A percentile compares a stretch with the other conserved stretches of the same genome.
Evolutionary conservation across 2,113 vertebrate genomes (phyloP).

Genomic region (Candoia aspera): DNA sequence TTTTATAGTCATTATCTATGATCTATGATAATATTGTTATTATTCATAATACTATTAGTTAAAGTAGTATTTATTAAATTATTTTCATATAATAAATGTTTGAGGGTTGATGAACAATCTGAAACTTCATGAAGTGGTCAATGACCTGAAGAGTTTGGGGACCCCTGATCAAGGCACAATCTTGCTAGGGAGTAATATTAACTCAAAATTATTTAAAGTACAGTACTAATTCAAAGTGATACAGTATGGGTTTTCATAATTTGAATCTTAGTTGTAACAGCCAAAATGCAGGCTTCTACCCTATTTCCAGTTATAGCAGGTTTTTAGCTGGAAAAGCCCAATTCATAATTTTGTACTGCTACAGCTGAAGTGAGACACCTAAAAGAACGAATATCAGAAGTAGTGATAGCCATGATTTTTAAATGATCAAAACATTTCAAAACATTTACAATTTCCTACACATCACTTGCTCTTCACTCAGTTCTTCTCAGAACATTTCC

Average conservation of each 20-base stretch:
- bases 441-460: neutral
- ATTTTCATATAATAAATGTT: neutral
- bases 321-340: neutral
- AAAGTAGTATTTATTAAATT: neutral
- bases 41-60: neutral
- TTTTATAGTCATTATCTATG: neutral
- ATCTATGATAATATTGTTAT: neutral
- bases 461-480: neutral
- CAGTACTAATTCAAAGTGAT: neutral
- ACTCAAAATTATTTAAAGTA: neutral
- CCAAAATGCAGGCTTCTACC: neutral
- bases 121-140: neutral
- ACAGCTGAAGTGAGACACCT: neutral
- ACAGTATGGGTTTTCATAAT: constrained; percentile 73
- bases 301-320: neutral
- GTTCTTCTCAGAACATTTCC: neutral
- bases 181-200: neutral
- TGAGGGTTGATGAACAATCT: neutral
- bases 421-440: neutral
- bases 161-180: neutral
- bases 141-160: neutral
- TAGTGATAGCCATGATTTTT: neutral
- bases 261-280: neutral
- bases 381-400: neutral
- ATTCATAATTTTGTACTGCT: neutral